Percentiles rank a stretch among this genome's conserved stretches.
Conservation (phyloP, 2,113 vertebrate species). For the Engraulis encrasicolus region DNA sequence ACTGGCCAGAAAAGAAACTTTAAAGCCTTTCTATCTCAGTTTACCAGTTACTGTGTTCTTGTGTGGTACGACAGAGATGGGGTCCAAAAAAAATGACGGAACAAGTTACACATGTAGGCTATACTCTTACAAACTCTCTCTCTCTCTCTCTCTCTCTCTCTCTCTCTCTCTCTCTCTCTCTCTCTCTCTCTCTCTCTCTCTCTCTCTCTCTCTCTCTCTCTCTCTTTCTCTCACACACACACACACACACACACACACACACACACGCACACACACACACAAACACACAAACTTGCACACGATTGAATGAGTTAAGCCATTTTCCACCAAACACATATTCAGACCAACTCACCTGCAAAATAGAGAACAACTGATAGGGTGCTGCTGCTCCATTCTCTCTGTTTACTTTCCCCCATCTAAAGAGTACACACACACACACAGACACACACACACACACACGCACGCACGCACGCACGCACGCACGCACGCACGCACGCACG, state of each 20-base stretch:
- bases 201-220: too few relatives aligned
- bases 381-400: constrained; percentile 40
- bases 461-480: constrained; percentile 15
- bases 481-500: not conserved
- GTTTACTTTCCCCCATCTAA: constrained; percentile 47
- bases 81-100: too few relatives aligned
- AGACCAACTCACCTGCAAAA: constrained; percentile 64
- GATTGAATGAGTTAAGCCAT: not conserved
- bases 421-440: constrained; percentile 38
- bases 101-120: too few relatives aligned
- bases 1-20: too few relatives aligned
- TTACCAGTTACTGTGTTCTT: too few relatives aligned
- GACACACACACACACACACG: constrained; percentile 27
- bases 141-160: too few relatives aligned
- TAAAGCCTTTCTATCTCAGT: too few relatives aligned
- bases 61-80: too few relatives aligned
- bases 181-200: too few relatives aligned
- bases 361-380: constrained; percentile 58
- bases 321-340: too few relatives aligned
- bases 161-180: too few relatives aligned
- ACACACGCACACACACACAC: not conserved
- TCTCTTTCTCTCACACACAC: not conserved
- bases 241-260: not conserved
- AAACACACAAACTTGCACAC: not conserved
- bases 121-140: too few relatives aligned